A percentile compares a stretch with the other conserved stretches of the same genome.
Conservation (phyloP, 2,797 vertebrate species). For the Tauraco hartlaubi region DNA sequence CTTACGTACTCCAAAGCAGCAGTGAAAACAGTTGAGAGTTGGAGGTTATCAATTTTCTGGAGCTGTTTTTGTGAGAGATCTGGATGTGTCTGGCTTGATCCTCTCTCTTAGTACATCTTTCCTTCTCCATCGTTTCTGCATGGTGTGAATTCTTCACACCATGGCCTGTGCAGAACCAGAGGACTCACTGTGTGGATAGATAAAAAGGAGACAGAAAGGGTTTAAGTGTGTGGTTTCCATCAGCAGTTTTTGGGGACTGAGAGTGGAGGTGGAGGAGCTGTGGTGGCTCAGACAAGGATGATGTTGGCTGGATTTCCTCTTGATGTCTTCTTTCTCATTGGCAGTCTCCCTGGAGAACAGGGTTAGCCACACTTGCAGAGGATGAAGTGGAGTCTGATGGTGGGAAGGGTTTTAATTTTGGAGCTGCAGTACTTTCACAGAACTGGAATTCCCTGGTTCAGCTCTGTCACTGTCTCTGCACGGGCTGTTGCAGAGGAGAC, state of each 20-base stretch:
- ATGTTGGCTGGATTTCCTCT: background rate
- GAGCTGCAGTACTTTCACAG: background rate
- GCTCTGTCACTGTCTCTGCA: background rate
- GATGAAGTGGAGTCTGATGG: background rate
- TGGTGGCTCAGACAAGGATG: background rate
- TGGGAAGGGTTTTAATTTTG: background rate
- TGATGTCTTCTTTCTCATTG: background rate
- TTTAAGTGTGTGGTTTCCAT: background rate
- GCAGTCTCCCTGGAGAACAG: background rate
- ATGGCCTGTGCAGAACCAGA: background rate
- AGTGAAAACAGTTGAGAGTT: background rate
- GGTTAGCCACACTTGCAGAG: background rate
- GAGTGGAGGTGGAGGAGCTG: background rate
- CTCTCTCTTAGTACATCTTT: background rate
- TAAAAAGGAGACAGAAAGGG: background rate
- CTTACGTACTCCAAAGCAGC: background rate
- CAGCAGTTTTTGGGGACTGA: background rate
- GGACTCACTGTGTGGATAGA: fast-evolving
- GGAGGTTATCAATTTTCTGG: background rate
- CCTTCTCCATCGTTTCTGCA: background rate
- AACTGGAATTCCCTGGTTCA: background rate
- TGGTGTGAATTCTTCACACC: background rate
- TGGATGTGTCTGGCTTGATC: background rate
- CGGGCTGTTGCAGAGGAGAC: background rate
- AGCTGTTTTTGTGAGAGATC: background rate